phyloP scores from a whole-genome alignment of 2,113 vertebrate species.

The Pycnonotus jocosus region DNA sequence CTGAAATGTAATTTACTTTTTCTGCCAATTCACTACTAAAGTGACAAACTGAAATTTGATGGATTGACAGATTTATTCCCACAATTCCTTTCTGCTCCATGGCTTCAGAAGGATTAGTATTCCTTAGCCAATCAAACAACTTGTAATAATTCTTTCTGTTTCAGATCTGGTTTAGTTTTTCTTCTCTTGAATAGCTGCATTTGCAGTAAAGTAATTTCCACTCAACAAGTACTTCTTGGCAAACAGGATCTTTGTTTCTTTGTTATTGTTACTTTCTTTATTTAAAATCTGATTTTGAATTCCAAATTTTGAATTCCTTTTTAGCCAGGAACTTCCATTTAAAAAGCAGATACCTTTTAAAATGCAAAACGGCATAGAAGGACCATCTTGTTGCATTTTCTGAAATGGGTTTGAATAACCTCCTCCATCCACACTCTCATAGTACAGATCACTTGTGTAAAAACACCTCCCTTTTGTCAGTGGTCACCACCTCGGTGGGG shows the following conservation, averaged over 20 bases:
- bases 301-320: not conserved
- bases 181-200: not conserved
- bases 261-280: not conserved
- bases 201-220: not conserved
- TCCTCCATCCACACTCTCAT: not conserved
- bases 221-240: not conserved
- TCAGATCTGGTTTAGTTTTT: not conserved
- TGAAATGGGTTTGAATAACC: not conserved
- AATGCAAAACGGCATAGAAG: not conserved
- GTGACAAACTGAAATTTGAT: not conserved
- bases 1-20: not conserved
- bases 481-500: not conserved
- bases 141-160: not conserved
- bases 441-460: not conserved
- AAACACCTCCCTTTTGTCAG: not conserved
- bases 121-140: not conserved
- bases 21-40: not conserved
- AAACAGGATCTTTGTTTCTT: not conserved
- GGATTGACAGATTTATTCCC: not conserved
- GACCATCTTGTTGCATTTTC: not conserved
- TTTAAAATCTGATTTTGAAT: not conserved
- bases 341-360: not conserved
- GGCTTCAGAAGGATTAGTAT: not conserved
- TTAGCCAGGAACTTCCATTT: not conserved
- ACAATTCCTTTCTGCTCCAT: conserved; percentile 10